Percentiles rank a stretch among this genome's conserved stretches.
These are phyloP conservation scores for Syrrhaptes paradoxus DNA, from an alignment of 2,113 vertebrate genomes.

Conservation along the genomic window DNA sequence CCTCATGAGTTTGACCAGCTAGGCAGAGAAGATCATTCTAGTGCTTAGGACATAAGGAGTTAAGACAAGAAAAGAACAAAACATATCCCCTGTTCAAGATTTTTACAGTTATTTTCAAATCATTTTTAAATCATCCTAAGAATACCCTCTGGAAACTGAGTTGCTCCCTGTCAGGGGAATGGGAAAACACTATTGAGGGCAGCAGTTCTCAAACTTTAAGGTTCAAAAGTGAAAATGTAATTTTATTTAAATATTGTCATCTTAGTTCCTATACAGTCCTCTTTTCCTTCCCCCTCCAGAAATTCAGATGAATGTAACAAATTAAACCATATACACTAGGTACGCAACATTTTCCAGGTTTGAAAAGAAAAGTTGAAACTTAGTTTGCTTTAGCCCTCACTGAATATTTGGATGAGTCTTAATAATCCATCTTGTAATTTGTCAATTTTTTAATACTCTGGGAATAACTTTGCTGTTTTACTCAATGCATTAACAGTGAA, in stretches of 20 bases:
- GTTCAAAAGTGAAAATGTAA: constrained; percentile 59
- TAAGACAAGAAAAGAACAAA: constrained; percentile 39
- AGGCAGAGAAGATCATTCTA: constrained; percentile 58
- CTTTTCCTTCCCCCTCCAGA: neutral
- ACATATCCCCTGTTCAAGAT: constrained; percentile 18
- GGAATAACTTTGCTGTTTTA: constrained; percentile 71
- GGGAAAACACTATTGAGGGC: constrained; percentile 46
- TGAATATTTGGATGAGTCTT: constrained; percentile 35
- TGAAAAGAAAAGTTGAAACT: constrained; percentile 70
- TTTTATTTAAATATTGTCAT: constrained; percentile 76
- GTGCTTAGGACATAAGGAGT: constrained; percentile 21
- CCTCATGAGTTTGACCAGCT: constrained; percentile 50
- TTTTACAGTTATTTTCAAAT: constrained; percentile 19
- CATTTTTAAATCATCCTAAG: constrained; percentile 25
- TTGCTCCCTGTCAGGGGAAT: constrained; percentile 17
- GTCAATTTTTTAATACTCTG: constrained; percentile 43
- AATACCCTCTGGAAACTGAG: constrained; percentile 12
- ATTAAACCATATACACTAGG: constrained; percentile 54
- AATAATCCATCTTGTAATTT: constrained; percentile 45
- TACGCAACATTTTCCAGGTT: constrained; percentile 67
- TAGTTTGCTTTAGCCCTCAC: constrained; percentile 67
- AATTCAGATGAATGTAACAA: constrained; percentile 52
- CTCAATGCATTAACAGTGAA: constrained; percentile 27
- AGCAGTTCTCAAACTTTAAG: constrained; percentile 68
- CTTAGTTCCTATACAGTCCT: constrained; percentile 68